phyloP scores from a whole-genome alignment of 2,113 vertebrate species.

The Petromus typicus region DNA sequence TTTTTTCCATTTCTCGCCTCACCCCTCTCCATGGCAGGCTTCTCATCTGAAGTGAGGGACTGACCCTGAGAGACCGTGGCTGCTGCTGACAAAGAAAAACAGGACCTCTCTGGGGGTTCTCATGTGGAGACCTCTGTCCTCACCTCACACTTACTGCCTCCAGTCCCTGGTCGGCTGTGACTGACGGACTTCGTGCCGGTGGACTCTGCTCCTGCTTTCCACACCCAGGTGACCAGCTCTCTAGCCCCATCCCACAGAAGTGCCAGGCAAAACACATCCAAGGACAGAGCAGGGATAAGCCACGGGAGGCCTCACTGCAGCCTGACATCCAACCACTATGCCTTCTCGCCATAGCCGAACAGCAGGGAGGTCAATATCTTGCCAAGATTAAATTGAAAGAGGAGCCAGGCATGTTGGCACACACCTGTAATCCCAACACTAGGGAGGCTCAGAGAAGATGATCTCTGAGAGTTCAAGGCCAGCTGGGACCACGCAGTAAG shows the following conservation, averaged over 20 bases:
- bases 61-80: neutral
- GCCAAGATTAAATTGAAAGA: neutral
- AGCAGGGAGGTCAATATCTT: neutral
- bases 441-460: neutral
- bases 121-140: neutral
- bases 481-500: neutral
- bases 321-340: neutral
- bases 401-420: neutral
- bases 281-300: fast-evolving
- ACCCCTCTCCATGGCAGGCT: neutral
- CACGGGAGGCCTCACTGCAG: neutral
- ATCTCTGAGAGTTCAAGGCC: neutral
- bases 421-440: neutral
- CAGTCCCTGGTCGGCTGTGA: neutral
- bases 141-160: neutral
- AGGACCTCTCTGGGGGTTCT: neutral
- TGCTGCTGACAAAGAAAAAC: neutral
- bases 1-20: neutral
- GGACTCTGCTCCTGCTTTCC: neutral
- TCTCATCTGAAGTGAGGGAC: neutral
- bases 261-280: neutral
- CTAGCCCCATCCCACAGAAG: neutral
- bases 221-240: neutral
- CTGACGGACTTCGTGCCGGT: neutral
- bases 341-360: neutral